These are phyloP conservation scores for Noctua janthe DNA, from an alignment of 2,888 invertebrate species.

Conservation along the genomic window DNA sequence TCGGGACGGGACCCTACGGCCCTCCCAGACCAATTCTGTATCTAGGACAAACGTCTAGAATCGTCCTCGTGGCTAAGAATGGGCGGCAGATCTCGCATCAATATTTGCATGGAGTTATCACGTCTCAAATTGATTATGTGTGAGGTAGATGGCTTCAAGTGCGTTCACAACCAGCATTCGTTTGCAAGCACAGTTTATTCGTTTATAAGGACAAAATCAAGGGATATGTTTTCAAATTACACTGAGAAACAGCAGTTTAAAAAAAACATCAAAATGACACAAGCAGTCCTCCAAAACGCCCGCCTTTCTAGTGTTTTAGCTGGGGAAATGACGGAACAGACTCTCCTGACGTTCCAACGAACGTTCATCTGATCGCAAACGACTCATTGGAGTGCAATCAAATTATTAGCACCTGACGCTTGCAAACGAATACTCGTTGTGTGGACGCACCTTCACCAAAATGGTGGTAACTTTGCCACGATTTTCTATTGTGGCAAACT, in stretches of 20 bases:
- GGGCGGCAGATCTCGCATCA: slow-evolving; percentile 80
- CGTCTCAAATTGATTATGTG: slow-evolving; percentile 78
- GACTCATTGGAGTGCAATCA: background rate
- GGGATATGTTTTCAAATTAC: background rate
- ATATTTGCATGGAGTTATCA: slow-evolving; percentile 76
- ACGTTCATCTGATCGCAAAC: background rate
- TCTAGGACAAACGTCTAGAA: slow-evolving; percentile 67
- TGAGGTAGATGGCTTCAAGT: slow-evolving; percentile 49
- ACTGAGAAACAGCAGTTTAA: background rate
- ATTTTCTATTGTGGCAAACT: slow-evolving; percentile 24
- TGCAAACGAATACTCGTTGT: background rate
- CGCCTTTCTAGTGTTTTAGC: background rate
- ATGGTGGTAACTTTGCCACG: slow-evolving; percentile 28
- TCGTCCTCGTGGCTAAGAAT: slow-evolving; percentile 74
- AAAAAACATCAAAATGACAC: background rate
- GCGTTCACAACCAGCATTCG: background rate
- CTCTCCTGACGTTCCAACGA: background rate
- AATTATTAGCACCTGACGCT: background rate
- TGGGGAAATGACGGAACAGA: background rate
- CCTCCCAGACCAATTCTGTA: slow-evolving; percentile 73
- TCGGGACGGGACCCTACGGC: slow-evolving; percentile 41
- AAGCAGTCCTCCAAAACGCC: no score
- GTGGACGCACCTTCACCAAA: background rate
- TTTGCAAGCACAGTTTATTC: background rate
- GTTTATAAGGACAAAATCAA: background rate